phyloP scores from a whole-genome alignment of 2,888 invertebrate genomes.

The Danaus chrysippus region DNA sequence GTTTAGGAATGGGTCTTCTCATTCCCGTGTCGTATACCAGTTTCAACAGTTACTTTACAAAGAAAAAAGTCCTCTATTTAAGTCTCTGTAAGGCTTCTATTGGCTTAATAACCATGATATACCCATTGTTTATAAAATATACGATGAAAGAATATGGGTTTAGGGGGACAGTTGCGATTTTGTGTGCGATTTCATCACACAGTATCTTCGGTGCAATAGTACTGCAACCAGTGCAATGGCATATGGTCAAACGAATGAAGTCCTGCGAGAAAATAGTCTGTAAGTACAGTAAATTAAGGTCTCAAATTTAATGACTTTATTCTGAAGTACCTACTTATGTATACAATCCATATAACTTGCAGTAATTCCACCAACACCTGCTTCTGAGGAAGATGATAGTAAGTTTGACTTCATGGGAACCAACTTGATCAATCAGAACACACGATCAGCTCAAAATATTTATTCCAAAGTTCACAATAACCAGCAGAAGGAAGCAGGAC shows the following conservation, averaged over 20 bases:
- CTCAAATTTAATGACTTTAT: neutral
- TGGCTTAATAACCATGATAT: slow-evolving; percentile 82
- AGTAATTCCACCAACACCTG: slow-evolving; percentile 74
- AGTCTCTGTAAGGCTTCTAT: slow-evolving; percentile 84
- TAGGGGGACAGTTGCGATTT: slow-evolving; percentile 83
- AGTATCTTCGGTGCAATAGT: slow-evolving; percentile 83
- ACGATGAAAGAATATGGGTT: slow-evolving; percentile 83
- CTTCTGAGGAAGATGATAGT: slow-evolving; percentile 50
- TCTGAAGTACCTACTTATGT: neutral
- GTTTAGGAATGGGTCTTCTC: slow-evolving; percentile 84
- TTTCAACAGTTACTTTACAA: slow-evolving; percentile 86
- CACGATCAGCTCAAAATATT: slow-evolving; percentile 66
- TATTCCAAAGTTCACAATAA: slow-evolving; percentile 46
- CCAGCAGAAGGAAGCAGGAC: slow-evolving; percentile 48
- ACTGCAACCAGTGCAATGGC: slow-evolving; percentile 87
- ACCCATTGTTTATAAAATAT: slow-evolving; percentile 82
- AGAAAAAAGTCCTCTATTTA: slow-evolving; percentile 84
- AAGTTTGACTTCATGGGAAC: slow-evolving; percentile 57
- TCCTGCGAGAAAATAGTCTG: slow-evolving; percentile 65
- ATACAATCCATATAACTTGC: slow-evolving; percentile 35
- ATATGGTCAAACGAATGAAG: slow-evolving; percentile 75
- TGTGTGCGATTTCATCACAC: slow-evolving; percentile 83
- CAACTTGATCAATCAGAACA: slow-evolving; percentile 34
- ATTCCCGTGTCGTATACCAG: slow-evolving; percentile 85
- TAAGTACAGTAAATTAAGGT: slow-evolving; percentile 45